phyloP scores from a whole-genome alignment of 2,113 vertebrate species.

The Passerina amoena region DNA sequence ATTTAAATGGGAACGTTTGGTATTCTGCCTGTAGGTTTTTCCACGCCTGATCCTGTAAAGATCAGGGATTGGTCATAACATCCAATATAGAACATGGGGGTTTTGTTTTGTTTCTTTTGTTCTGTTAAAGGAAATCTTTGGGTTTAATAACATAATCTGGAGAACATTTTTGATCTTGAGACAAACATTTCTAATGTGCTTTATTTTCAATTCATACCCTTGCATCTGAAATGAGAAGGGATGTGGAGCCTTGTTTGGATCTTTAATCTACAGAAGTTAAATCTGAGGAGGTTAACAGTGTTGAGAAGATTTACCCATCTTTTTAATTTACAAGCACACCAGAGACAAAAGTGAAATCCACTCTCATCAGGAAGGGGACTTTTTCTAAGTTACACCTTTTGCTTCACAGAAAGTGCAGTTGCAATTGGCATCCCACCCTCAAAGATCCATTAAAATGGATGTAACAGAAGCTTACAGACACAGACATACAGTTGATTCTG shows the following conservation, averaged over 20 bases:
- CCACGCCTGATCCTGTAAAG: not conserved
- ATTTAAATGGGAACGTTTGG: not conserved
- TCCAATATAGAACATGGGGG: rapidly evolving
- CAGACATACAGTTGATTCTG: not conserved
- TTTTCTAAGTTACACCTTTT: not conserved
- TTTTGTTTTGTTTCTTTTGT: not conserved
- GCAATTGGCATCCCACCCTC: not conserved
- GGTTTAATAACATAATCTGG: not conserved
- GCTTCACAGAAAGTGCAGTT: not conserved
- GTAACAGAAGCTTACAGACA: conserved; percentile 3
- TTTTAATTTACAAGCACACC: not conserved
- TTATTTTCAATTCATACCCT: not conserved
- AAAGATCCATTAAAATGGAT: not conserved
- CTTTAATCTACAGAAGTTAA: not conserved
- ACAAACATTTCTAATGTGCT: not conserved
- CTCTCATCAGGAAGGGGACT: not conserved
- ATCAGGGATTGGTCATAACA: not conserved
- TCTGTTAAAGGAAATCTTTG: not conserved
- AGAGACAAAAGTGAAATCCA: not conserved
- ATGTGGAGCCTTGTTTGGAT: not conserved
- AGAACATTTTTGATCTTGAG: not conserved
- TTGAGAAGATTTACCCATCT: not conserved
- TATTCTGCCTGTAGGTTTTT: not conserved
- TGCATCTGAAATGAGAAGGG: not conserved
- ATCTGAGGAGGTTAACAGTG: not conserved